Evolutionary conservation across 2,113 vertebrate species (phyloP), one percentile per base, ranked within the genome.

Genomic region (Sardina pilchardus): DNA sequence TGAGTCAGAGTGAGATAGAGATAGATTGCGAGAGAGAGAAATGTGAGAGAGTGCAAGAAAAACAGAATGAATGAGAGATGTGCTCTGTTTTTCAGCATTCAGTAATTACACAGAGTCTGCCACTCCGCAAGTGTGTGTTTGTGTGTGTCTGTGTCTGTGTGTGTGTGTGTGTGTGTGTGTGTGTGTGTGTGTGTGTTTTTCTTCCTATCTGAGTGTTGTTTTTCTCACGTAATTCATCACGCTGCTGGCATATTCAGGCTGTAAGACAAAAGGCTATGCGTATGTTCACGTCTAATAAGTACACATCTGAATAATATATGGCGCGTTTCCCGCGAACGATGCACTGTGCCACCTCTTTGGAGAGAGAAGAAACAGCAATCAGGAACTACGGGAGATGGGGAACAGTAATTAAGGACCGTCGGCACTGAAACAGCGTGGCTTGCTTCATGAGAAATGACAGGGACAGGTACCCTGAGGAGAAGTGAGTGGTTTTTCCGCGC

Each of bases 291-390:
- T 48, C 39, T 71, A 89, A 90, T 87, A 85, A 86, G 86, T 82
- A 63, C 59, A 85, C 86, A 78, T 48, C 81, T 87, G 71, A 87
- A 85, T 84, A 85, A 89, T 84, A 86, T 83, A 86, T 89, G 26
- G 47, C 82, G 78, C 83, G 63, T 88, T 82, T 63, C 42, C 19
- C 71, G 48, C 86, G 12, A 71, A 59, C 78, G 83, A 86, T 84
- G 83, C 67, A 67, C 17, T 83, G 8, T 50, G 26, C 50, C 12
- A 59, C 50, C 82, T 53, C 82, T 24, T 71, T 63, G 82, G 82
- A 59, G 82, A 83, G n/a, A 39, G 9, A 56, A 83, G 78, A 78
- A 10, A n/a, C 26, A 34, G 63, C 63, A 71, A 71, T 71, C 63
- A 71, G 63, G n/a, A 30, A 30, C 63, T 34, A 71, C 30, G 2